Percentiles rank a stretch among this genome's conserved stretches.
These are phyloP conservation scores for Hirudinaria manillensis DNA, from an alignment of 2,888 invertebrate species.

Conservation along the genomic window DNA sequence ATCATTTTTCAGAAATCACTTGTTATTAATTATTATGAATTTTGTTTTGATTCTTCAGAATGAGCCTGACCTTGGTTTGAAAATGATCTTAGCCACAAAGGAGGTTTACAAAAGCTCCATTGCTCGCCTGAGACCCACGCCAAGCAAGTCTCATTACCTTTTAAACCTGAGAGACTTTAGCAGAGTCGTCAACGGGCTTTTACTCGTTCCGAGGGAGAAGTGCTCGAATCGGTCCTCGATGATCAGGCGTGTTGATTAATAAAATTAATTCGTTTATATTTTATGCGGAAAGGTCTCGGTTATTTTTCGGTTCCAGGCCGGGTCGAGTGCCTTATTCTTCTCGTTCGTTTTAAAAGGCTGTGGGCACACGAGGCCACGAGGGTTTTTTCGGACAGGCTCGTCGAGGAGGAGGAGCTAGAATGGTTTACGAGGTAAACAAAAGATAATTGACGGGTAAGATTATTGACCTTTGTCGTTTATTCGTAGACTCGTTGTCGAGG, in stretches of 20 bases:
- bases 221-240: conserved; percentile 50
- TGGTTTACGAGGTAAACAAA: conserved; percentile 65
- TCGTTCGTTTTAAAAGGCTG: conserved; percentile 56
- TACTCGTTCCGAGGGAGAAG: conserved; percentile 75
- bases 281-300: too few species aligned
- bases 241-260: conserved; percentile 43
- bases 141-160: conserved; percentile 60
- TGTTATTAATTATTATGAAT: neutral
- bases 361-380: conserved; percentile 82
- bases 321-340: too few species aligned
- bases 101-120: conserved; percentile 54
- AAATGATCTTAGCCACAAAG: conserved; percentile 54
- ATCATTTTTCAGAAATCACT: neutral
- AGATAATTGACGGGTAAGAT: conserved; percentile 42
- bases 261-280: too few species aligned
- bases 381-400: conserved; percentile 74
- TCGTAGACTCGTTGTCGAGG: neutral
- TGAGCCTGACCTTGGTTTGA: conserved; percentile 56
- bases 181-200: conserved; percentile 70
- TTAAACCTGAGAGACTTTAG: conserved; percentile 63
- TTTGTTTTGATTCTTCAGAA: neutral
- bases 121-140: conserved; percentile 52
- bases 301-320: too few species aligned
- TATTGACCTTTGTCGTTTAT: neutral
- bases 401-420: conserved; percentile 64